A percentile compares a stretch with the other conserved stretches of the same genome.
phyloP scores from a whole-genome alignment of 2,113 vertebrate species.

The Sapajus apella region DNA sequence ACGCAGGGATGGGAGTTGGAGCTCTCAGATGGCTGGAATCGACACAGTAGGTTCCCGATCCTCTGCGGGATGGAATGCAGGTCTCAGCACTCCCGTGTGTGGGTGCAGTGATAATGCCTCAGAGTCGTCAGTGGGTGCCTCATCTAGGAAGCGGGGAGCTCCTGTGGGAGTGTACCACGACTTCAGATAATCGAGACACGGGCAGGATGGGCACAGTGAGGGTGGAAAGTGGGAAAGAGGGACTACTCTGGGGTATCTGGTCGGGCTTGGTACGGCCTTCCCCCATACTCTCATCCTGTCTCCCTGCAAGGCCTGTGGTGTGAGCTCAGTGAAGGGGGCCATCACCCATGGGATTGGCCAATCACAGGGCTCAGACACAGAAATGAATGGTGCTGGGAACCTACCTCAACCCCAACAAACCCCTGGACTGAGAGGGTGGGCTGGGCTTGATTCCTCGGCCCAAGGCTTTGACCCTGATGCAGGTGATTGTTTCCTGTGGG shows the following conservation, averaged over 20 bases:
- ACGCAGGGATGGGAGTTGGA: not conserved
- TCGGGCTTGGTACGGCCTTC: not conserved
- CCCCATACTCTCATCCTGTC: too few species aligned
- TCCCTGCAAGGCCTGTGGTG: accelerated
- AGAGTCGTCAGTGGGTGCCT: too few species aligned
- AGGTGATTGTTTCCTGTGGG: not conserved
- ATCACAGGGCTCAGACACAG: not conserved
- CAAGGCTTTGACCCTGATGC: not conserved
- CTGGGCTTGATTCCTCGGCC: not conserved
- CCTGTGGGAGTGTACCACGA: too few species aligned
- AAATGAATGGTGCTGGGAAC: accelerated
- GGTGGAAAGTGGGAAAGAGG: too few species aligned
- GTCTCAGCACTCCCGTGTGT: not conserved
- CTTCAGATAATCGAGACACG: accelerated
- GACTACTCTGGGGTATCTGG: too few species aligned
- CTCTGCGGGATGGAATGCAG: not conserved
- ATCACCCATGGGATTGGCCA: accelerated
- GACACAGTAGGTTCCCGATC: not conserved
- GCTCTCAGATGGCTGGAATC: too few species aligned
- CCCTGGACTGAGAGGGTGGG: not conserved
- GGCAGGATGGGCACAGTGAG: not conserved
- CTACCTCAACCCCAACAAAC: not conserved
- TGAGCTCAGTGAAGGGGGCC: not conserved
- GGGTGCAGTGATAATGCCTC: not conserved
- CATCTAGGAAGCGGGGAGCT: not conserved